These are phyloP conservation scores for Spinibarbus caldwelli DNA, from an alignment of 2,797 vertebrate species.

Conservation along the genomic window DNA sequence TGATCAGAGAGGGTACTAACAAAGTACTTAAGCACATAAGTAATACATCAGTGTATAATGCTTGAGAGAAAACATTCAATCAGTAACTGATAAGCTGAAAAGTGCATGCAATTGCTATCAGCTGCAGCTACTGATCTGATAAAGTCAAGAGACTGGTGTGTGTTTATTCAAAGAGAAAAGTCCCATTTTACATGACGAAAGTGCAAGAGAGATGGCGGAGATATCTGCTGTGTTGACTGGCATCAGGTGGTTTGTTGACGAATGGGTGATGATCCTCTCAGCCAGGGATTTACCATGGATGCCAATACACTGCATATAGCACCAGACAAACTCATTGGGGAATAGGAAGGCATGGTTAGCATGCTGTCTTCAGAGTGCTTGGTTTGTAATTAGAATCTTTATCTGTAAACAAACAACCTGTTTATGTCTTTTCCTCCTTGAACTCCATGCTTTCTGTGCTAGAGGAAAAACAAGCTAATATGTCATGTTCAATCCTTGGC, in stretches of 20 bases:
- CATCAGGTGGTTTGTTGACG: conserved; percentile 47
- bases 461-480: conserved; percentile 4
- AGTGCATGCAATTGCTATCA: conserved; percentile 15
- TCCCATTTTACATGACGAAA: neutral
- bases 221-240: conserved; percentile 22
- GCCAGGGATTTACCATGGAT: conserved; percentile 39
- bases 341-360: conserved; percentile 55
- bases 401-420: conserved; percentile 63
- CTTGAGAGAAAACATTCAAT: conserved; percentile 39
- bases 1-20: conserved; percentile 43
- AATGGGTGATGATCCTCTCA: conserved; percentile 43
- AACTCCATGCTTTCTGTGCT: conserved; percentile 37
- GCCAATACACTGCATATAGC: conserved; percentile 4
- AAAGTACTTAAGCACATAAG: conserved; percentile 21
- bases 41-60: conserved; percentile 34
- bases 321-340: conserved; percentile 26
- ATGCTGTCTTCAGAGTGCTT: too few relatives aligned
- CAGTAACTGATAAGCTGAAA: conserved; percentile 32
- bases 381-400: conserved; percentile 68
- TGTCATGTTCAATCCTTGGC: conserved; percentile 52
- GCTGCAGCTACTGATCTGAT: conserved; percentile 25
- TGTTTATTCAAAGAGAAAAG: conserved; percentile 11
- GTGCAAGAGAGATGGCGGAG: neutral
- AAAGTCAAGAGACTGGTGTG: neutral
- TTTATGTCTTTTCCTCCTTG: conserved; percentile 59